Conservation (phyloP, 2,113 vertebrate genomes). For the Lagopus leucura region DNA sequence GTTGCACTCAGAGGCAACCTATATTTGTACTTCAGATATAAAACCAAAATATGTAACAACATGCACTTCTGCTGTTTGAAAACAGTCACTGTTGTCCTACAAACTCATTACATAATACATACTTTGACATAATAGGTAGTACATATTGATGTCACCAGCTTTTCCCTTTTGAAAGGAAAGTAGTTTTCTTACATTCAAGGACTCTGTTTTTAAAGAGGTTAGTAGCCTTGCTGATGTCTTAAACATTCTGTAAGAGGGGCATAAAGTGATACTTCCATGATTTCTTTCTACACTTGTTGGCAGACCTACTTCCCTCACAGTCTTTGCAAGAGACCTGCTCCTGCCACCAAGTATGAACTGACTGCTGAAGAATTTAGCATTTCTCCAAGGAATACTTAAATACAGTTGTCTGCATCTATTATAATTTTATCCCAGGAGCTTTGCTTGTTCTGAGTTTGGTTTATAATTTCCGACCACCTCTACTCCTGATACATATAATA, state of each 20-base stretch:
- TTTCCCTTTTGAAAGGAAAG: background rate
- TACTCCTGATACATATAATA: background rate
- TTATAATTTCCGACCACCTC: background rate
- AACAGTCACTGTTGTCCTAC: background rate
- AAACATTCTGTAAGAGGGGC: background rate
- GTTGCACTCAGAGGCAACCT: background rate
- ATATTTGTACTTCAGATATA: background rate
- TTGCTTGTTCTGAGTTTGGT: background rate
- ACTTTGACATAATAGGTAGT: fast-evolving
- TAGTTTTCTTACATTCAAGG: background rate
- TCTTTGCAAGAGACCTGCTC: background rate
- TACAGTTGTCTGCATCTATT: background rate
- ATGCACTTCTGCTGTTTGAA: background rate
- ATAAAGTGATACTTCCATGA: background rate
- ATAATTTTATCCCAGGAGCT: background rate
- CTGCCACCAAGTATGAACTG: background rate
- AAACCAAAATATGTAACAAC: background rate
- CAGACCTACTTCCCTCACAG: background rate
- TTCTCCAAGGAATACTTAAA: background rate
- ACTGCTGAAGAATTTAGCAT: background rate
- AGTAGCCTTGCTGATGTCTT: background rate
- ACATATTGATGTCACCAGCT: background rate
- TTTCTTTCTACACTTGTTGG: background rate
- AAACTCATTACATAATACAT: background rate
- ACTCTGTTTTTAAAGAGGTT: background rate